Base-by-base conservation (phyloP, 2,113 vertebrate genomes). In the Emydocephalus ijimae region DNA sequence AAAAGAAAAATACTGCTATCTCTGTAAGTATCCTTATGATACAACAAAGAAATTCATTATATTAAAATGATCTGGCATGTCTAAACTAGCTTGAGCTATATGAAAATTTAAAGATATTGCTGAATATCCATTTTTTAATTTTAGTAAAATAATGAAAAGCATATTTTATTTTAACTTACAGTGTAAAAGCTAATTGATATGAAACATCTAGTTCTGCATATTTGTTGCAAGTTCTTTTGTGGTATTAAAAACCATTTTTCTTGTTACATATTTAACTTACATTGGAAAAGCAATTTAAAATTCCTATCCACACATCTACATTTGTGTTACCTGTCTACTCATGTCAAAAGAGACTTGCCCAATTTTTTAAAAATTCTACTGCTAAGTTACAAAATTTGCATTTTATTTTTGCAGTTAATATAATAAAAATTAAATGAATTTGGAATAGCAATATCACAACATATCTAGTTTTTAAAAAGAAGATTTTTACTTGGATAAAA, bases 111-210 rank as follows among this genome's bases (percentile, higher is more conserved):
- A 98, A 98, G 96, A 97, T 95, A 94, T 18, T 94, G 95, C 92
- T 94, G 93, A 95, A 94, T 97, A 93, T 92, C 90, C 96, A 92
- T 97, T 97, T 92, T 96, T 97, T 98, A 97, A 95, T 98, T 97
- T 97, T 96, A 96, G 94, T 93, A 95, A 97, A 97, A 96, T 98
- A 97, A 97, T 97, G 97, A 98, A 98, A 97, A 96, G 1, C 97
- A 98, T 98, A 96, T 97, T 96, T 98, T 97, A 97, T 92, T 96
- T 93, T 91, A 91, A 95, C 95, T 96, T 95, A 94, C 94, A 92
- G 93, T 43, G 92, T 96, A 96, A 96, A 95, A 96, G 93, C 94
- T 96, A 97, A 96, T 95, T 97, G 95, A 94, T 95, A 94, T 2
- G 39, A 94, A 97, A 86, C 64, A 59, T 95, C 95, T 95, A 48